Conservation (phyloP, 2,888 invertebrate species). For the Catocala nupta region DNA sequence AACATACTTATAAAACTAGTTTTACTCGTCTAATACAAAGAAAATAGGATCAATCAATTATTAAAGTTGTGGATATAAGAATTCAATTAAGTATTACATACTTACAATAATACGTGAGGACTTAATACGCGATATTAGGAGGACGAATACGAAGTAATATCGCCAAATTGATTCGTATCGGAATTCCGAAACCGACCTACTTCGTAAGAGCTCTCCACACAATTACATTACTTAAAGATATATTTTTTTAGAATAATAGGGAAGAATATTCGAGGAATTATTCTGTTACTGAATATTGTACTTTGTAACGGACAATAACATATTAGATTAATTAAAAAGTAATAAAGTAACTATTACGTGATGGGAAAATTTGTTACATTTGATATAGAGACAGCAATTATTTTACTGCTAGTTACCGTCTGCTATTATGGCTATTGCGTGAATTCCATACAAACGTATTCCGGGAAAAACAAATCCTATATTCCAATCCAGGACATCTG, state of each 20-base stretch:
- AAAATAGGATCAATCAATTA: conserved; percentile 6
- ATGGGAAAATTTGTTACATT: too few species aligned
- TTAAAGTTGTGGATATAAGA: conserved; percentile 1
- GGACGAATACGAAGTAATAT: conserved; percentile 22
- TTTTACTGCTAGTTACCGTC: too few species aligned
- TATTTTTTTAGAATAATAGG: background rate
- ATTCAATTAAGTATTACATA: conserved; percentile 23
- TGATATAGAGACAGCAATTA: too few species aligned
- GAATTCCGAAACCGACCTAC: conserved; percentile 8
- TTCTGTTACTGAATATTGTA: background rate
- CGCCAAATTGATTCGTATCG: conserved; percentile 19
- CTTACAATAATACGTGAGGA: conserved; percentile 11
- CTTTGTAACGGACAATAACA: too few species aligned
- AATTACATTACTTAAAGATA: conserved; percentile 10
- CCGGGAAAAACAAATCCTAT: too few species aligned
- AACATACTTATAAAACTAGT: background rate
- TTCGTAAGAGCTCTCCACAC: conserved; percentile 8
- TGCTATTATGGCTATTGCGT: too few species aligned
- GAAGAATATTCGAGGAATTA: conserved; percentile 3
- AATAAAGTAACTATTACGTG: too few species aligned
- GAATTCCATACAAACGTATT: too few species aligned
- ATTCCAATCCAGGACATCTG: too few species aligned
- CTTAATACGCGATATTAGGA: conserved; percentile 25
- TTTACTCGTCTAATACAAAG: background rate
- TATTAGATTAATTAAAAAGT: too few species aligned